A percentile compares a stretch with the other conserved stretches of the same genome.
phyloP scores from a whole-genome alignment of 2,888 invertebrate genomes.

The Cistogaster globosa region DNA sequence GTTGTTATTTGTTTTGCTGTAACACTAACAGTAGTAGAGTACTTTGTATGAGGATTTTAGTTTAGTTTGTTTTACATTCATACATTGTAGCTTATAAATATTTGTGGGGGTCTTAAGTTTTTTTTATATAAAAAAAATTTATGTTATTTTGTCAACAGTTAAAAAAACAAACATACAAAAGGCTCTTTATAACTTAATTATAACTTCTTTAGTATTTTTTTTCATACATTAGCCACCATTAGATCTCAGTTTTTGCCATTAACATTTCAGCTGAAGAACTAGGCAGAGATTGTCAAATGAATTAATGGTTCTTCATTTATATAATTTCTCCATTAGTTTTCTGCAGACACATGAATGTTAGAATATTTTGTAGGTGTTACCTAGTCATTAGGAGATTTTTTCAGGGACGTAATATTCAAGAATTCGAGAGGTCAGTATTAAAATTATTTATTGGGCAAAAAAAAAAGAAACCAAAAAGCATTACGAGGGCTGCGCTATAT shows the following conservation, averaged over 20 bases:
- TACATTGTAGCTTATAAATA: conserved; percentile 29
- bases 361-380: no score
- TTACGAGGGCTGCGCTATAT: no score
- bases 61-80: conserved; percentile 19
- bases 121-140: neutral
- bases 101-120: conserved; percentile 55
- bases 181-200: conserved; percentile 68
- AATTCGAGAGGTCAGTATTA: no score
- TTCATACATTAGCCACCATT: conserved; percentile 16
- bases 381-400: no score
- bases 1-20: no score
- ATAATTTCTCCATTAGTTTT: no score
- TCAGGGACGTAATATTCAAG: no score
- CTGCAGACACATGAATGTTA: no score
- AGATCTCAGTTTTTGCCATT: conserved; percentile 25
- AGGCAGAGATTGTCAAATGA: conserved; percentile 54
- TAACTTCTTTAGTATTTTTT: conserved; percentile 45
- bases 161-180: neutral
- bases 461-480: no score
- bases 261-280: neutral
- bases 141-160: conserved; percentile 15
- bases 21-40: conserved; percentile 39
- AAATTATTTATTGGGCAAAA: no score
- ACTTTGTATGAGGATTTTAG: conserved; percentile 34
- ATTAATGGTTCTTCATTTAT: conserved; percentile 49